phyloP scores from a whole-genome alignment of 2,113 vertebrate species.

The Toxostoma redivivum region DNA sequence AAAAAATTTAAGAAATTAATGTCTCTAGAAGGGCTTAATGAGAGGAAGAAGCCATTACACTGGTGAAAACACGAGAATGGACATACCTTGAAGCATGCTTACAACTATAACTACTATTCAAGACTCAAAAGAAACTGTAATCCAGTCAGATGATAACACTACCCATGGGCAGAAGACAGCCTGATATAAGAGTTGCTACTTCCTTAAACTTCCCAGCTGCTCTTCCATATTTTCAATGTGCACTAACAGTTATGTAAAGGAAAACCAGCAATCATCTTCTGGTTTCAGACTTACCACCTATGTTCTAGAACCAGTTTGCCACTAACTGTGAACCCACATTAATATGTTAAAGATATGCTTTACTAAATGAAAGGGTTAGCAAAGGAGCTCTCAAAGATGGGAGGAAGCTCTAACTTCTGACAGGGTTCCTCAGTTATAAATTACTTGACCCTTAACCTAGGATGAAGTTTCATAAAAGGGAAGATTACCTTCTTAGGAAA shows the following conservation, averaged over 20 bases:
- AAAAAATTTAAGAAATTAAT: background rate
- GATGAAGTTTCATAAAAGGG: background rate
- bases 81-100: background rate
- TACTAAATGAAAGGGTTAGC: background rate
- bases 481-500: conserved; percentile 23
- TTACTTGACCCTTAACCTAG: background rate
- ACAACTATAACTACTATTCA: background rate
- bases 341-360: background rate
- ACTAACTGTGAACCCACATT: conserved; percentile 17
- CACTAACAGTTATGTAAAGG: background rate
- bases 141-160: background rate
- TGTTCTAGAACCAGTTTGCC: background rate
- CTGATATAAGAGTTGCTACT: background rate
- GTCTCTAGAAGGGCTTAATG: background rate
- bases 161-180: background rate
- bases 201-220: conserved; percentile 5
- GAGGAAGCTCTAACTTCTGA: background rate
- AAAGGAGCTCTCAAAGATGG: conserved; percentile 11
- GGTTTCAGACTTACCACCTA: background rate
- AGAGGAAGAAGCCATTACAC: background rate
- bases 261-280: background rate
- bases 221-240: background rate
- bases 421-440: background rate
- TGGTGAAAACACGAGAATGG: background rate
- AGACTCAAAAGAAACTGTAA: background rate